Base-by-base conservation (phyloP, 2,113 vertebrate species). In the Gnathonemus echidnorhynchus region DNA sequence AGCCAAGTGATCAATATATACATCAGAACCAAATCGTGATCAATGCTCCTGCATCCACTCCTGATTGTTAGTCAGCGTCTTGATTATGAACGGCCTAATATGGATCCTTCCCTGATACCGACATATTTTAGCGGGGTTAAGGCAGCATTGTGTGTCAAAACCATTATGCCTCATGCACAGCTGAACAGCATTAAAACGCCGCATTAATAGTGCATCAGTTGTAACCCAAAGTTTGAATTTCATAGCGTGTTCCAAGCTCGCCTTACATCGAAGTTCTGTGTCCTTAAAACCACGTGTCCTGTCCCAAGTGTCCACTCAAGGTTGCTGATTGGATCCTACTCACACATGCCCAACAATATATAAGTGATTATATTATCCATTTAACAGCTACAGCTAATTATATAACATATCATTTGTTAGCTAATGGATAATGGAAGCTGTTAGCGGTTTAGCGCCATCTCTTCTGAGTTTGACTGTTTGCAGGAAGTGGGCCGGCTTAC, bases 281-380 rank as follows among this genome's bases (percentile, higher is more conserved):
- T 80, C 74, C n/a, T 80, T 2, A 39, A 42, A 80, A 80, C 35
- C 70, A 42, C 35, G 27, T 19, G 70, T 17, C 35, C 6, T 80
- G 31, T 15, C 31, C 74, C 74, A 19, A 42, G 74, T 80, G 74
- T 42, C 74, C 74, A 42, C 74, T 80, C 35, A 42, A 80, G 15
- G 15, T 31, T 80, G 35, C 74, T 80, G 19, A 80, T 42, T 80
- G 74, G 35, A 80, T 39, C 74, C 74, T 80, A 42, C 15, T 80
- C 74, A 80, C 74, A 70, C 62, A 70, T 70, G n/a, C n/a, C 62
- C 62, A 70, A 70, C 62, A 80, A 80, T 80, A 42, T 80, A 80
- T 80, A 80, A 80, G 74, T 80, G 35, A 80, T 80, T 80, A 80
- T 80, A 80, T 80, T 80, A 80, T 80, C 74, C 74, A 80, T 80